Base-by-base conservation (phyloP, 2,797 vertebrate genomes). In the Enteromius radiatus region DNA sequence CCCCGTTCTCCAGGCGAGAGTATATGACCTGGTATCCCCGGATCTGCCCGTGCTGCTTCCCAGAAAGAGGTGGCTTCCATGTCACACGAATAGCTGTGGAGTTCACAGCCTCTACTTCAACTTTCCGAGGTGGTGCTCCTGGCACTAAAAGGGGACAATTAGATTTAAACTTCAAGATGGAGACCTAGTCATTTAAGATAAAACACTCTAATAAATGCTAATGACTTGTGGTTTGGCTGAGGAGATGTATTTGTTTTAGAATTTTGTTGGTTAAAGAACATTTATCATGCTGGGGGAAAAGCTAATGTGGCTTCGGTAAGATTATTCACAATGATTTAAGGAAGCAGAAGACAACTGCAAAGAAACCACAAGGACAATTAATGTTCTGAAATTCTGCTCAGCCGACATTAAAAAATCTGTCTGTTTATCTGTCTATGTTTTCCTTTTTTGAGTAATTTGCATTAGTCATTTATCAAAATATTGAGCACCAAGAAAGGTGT, bases 11-110 rank as follows among this genome's bases (percentile, higher is more conserved):
- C 59, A 98, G 91, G 54, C 96, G 95, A 80, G 97, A 96, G 0
- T 97, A 97, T 1, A 96, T 95, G 87, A 99, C 94, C 91, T 97
- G 97, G 93, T 99, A 99, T 45, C 98, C 97, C 0, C 96, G 93
- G 90, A 98, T 96, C 91, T 97, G 97, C 45, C 97, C 97, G 0
- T 98, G 96, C 82, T 98, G 98, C 89, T 97, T 98, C 84, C 93
- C 93, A 75, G 96, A 92, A 76, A 98, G 92, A 0, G 98, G 98
- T 19, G 97, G 93, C 89, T 96, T 98, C 98, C 98, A 99, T 85
- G 94, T 95, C 88, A 98, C 96, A 6, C 91, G 94, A 80, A 99
- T 93, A 28, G 97, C 93, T 0, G 98, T 98, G 0, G 97, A 97
- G 89, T 99, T 99, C 85, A 97, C 88, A 0, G 96, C 94, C 15